Conservation (phyloP, 1,140 invertebrate species). For the Hesperophylax magnus region DNA sequence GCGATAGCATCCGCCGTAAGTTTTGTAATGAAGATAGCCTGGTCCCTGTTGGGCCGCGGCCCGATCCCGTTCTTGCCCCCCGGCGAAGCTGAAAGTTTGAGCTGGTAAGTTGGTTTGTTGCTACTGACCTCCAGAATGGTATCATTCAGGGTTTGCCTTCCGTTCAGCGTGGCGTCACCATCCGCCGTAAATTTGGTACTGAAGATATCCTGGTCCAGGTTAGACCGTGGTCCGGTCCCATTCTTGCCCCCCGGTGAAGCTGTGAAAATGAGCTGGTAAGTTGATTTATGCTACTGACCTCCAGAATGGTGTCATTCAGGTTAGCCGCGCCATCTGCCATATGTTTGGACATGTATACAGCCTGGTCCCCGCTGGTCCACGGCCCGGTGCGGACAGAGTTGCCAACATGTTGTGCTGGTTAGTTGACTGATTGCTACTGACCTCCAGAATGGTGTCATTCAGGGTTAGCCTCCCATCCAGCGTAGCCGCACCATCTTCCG, state of each 20-base stretch:
- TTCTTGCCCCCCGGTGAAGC: constrained; percentile 65
- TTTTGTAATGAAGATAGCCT: no score
- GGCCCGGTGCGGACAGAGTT: constrained; percentile 68
- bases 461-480: constrained; percentile 74
- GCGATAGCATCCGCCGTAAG: no score
- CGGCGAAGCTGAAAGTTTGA: no score
- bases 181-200: constrained; percentile 98
- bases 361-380: constrained; percentile 93
- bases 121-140: constrained; percentile 70
- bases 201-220: constrained; percentile 94
- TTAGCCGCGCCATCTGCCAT: constrained; percentile 96
- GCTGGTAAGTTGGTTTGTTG: no score
- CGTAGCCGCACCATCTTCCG: constrained; percentile 94
- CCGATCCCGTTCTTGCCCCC: no score
- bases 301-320: constrained; percentile 73
- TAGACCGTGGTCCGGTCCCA: constrained; percentile 80
- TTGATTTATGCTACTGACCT: constrained; percentile 60
- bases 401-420: no score
- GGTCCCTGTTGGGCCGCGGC: no score
- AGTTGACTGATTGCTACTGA: constrained; percentile 49
- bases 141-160: constrained; percentile 72
- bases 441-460: constrained; percentile 73
- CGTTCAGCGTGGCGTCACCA: constrained; percentile 89
- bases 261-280: constrained; percentile 42
- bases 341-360: constrained; percentile 98